Base-by-base conservation (phyloP, 2,113 vertebrate species). In the Ploceus nigricollis region DNA sequence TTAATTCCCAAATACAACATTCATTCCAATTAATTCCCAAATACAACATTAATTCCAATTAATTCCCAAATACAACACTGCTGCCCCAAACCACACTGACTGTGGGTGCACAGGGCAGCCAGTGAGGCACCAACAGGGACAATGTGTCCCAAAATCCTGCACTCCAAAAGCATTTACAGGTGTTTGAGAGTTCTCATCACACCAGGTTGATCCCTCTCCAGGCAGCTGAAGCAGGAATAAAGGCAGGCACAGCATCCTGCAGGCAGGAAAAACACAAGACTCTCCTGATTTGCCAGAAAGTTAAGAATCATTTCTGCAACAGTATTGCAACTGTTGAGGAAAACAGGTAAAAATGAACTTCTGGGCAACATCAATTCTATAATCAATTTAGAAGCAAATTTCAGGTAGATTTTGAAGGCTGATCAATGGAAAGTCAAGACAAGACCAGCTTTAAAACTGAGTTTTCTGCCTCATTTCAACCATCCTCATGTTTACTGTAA, bases 81-180 rank as follows among this genome's bases (percentile, higher is more conserved):
- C 39, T 66, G 60, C 51, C 51, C 64, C 87, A 39, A 50, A 63
- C 10, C 9, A 21, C 42, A 11, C 16, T 2, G 25, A 33, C 3
- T 7, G 2, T 2, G 60, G 37, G 17, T 16, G 51, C 56, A 37
- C n/a, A 17, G 0, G n/a, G 48, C 53, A 80, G 48, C 6, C 70
- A 76, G 7, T 0, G 1, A 69, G 7, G 7, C 1, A 27, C 22
- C 42, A n/a, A 5, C 5, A 2, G 14, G 4, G 58, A 57, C 0
- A 0, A 13, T 0, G 17, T 28, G n/a, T 47, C 37, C 56, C 60
- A 3, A 71, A 71, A 47, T 9, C 39, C 44, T 58, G 18, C 22
- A 27, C 33, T 47, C n/a, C 21, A 33, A 21, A 50, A 9, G 23
- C 13, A 42, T 17, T 15, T 17, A 3, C 14, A 78, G 16, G 17